Base-by-base conservation (phyloP, 1,140 invertebrate genomes). In the Paraescarpia echinospica region DNA sequence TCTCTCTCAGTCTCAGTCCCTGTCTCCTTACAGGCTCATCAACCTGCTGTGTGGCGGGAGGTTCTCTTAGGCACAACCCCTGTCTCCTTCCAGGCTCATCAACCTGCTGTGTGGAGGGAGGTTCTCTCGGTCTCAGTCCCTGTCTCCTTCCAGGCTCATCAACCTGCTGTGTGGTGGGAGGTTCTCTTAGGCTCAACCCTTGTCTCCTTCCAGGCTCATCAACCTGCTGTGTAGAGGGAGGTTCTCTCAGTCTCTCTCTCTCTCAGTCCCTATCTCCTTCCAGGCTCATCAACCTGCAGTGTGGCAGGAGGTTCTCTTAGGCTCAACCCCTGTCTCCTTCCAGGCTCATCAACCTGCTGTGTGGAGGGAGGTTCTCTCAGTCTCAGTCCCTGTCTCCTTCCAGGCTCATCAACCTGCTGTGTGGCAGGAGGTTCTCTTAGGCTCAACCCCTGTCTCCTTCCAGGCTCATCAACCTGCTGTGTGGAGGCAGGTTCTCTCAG, bases 391-490 rank as follows among this genome's bases (percentile, higher is more conserved):
- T 2, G 59, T 88, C 48, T 92, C 91, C 92, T 93, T 94, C 27
- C 93, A 96, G 95, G 98, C 98, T 99, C 93, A 94, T 99, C 1
- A 96, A 97, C n/a, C 95, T 99, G 89, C 95, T 99, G 22, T 96
- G 96, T 93, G 98, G 98, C 59, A 96, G 97, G 89, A 96, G 96
- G n/a, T 97, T 97, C 94, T 94, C 93, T 0, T 92, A 94, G 96
- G 98, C 97, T 94, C 96, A 97, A 6, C 22, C 18, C 0, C 59
- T 14, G 59, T 77, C 59, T 77, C 59, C 1, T 31, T 77, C 12
- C 59, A 18, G 27, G 9, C 27, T 31, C 59, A 1, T 77, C 59
- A 41, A 12, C 41, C 41, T 41, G 41, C 12, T 41, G 41, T 41
- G 41, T 6, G 41, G 41, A 4, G 12, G 2, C 12, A 77, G 59